Conservation (phyloP, 2,888 invertebrate species). For the Oeneis ivallda region DNA sequence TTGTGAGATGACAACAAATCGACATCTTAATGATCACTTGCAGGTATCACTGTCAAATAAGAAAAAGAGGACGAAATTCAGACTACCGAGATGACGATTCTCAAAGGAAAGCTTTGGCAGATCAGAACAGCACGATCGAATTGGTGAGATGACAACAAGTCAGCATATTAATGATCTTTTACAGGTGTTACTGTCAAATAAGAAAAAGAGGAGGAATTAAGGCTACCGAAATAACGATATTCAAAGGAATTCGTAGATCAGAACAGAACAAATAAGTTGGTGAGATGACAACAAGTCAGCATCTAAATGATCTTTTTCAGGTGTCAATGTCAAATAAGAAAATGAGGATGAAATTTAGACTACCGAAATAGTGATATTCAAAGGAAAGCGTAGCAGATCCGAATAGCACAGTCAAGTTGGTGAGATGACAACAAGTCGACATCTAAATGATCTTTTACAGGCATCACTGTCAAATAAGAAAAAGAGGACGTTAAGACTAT, state of each 20-base stretch:
- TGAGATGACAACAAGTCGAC: not conserved
- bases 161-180: not conserved
- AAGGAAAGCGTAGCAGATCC: not conserved
- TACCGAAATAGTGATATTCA: too few relatives aligned
- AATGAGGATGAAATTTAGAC: not conserved
- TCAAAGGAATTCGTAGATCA: not conserved
- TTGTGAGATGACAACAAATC: too few relatives aligned
- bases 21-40: too few relatives aligned
- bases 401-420: not conserved
- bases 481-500: too few relatives aligned
- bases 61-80: too few relatives aligned
- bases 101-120: too few relatives aligned
- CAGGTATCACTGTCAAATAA: not conserved
- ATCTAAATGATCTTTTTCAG: too few relatives aligned
- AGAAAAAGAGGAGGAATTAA: not conserved
- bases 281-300: too few relatives aligned
- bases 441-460: slow-evolving; percentile 7
- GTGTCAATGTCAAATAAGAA: not conserved
- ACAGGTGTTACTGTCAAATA: not conserved
- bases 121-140: too few relatives aligned
- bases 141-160: not conserved
- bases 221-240: not conserved
- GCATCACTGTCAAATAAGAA: not conserved
- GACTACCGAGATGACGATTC: too few relatives aligned
- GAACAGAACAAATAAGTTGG: not conserved